Percentiles rank a stretch among this genome's conserved stretches.
Evolutionary conservation across 2,888 invertebrate genomes (phyloP).

Genomic region (Galerucella calmariensis): DNA sequence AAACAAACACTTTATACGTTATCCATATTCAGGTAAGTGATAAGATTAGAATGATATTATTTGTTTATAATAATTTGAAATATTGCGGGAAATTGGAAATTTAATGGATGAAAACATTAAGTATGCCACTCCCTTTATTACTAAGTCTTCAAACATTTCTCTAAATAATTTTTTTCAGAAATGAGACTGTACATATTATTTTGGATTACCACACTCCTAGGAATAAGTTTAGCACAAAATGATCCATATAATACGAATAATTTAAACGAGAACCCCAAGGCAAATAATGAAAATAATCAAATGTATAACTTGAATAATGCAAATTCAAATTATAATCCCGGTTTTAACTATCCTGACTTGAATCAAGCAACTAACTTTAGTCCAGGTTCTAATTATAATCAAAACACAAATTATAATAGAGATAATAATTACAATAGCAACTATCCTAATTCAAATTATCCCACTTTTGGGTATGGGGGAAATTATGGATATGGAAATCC

Average conservation of each 20-base stretch:
- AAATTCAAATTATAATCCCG: conserved; percentile 41
- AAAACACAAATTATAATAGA: conserved; percentile 33
- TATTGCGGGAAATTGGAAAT: conserved; percentile 10
- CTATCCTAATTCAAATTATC: conserved; percentile 40
- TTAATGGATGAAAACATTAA: conserved; percentile 12
- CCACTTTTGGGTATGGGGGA: conserved; percentile 39
- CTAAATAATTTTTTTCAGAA: conserved; percentile 38
- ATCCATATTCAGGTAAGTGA: conserved; percentile 38
- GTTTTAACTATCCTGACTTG: conserved; percentile 37
- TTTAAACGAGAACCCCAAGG: conserved; percentile 31
- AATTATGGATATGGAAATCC: conserved; percentile 51
- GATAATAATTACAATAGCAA: conserved; percentile 31
- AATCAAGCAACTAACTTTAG: conserved; percentile 35
- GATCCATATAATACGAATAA: conserved; percentile 39
- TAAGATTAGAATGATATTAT: conserved; percentile 10
- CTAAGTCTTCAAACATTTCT: conserved; percentile 17
- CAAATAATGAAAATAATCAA: conserved; percentile 37
- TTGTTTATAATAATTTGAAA: conserved; percentile 12
- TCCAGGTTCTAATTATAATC: conserved; percentile 36
- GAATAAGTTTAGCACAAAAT: conserved; percentile 43
- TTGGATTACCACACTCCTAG: conserved; percentile 38
- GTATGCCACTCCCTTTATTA: conserved; percentile 43
- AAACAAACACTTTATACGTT: conserved; percentile 19
- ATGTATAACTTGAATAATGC: conserved; percentile 38
- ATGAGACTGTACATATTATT: conserved; percentile 44